Percentiles rank a stretch among this genome's conserved stretches.
phyloP scores from a whole-genome alignment of 2,888 invertebrate species.

The Orthonevra nobilis region DNA sequence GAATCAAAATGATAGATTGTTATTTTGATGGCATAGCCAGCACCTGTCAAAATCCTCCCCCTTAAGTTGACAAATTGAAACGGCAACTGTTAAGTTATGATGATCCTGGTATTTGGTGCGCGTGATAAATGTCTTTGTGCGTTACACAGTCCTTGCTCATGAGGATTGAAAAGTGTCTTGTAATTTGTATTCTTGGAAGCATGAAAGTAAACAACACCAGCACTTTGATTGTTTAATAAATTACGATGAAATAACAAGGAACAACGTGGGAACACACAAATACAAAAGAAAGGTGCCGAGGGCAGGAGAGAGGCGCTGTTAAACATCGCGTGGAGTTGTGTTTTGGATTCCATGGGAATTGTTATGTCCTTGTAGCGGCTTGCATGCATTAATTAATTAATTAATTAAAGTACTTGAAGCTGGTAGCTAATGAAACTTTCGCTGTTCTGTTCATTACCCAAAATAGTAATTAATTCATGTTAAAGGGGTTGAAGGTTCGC shows the following conservation, averaged over 20 bases:
- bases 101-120: slow-evolving; percentile 19
- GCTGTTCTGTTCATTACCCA: slow-evolving; percentile 17
- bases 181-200: slow-evolving; percentile 26
- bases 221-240: slow-evolving; percentile 13
- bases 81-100: slow-evolving; percentile 8
- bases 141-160: slow-evolving; percentile 10
- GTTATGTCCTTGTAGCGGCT: neutral
- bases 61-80: neutral
- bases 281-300: no score
- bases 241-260: neutral
- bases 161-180: slow-evolving; percentile 12
- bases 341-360: no score
- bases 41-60: neutral
- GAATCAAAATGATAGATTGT: no score
- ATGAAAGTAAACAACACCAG: slow-evolving; percentile 13
- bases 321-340: no score
- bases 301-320: no score
- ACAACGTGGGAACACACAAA: no score
- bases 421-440: neutral
- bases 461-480: slow-evolving; percentile 14
- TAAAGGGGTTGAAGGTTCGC: neutral
- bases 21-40: neutral
- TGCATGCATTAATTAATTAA: neutral
- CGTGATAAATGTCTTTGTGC: slow-evolving; percentile 24
- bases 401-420: slow-evolving; percentile 1